phyloP scores from a whole-genome alignment of 1,140 invertebrate genomes.

The Lordiphosa mommai region DNA sequence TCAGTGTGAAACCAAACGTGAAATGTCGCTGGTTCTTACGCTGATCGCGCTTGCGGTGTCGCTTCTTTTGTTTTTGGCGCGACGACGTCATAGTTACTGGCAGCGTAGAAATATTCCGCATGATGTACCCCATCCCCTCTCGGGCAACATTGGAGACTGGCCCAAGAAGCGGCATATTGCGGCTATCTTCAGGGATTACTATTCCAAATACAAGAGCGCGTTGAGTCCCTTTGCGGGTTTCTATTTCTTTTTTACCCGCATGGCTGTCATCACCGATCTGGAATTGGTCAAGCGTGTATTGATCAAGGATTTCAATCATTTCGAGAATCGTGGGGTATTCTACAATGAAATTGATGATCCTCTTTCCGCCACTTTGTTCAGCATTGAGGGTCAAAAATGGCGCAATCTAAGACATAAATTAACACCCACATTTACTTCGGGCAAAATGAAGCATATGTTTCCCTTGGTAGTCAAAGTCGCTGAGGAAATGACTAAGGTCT shows the following conservation, averaged over 20 bases:
- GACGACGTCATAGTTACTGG: conserved; percentile 16
- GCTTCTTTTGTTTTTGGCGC: neutral
- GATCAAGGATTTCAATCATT: conserved; percentile 82
- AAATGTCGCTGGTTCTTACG: neutral
- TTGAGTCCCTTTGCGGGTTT: neutral
- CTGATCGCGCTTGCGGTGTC: neutral
- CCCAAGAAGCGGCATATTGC: neutral
- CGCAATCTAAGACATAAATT: conserved; percentile 81
- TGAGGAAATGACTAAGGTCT: conserved; percentile 34
- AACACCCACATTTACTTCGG: conserved; percentile 81
- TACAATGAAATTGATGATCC: conserved; percentile 80
- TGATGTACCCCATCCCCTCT: neutral
- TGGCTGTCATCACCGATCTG: conserved; percentile 1
- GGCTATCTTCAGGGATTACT: neutral
- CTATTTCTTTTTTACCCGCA: neutral
- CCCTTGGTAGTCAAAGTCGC: conserved; percentile 59
- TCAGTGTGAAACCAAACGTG: too few species aligned
- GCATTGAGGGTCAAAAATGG: conserved; percentile 81
- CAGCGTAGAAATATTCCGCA: conserved; percentile 5
- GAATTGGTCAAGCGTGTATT: conserved; percentile 80
- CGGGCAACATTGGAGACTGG: conserved; percentile 7
- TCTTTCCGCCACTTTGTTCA: conserved; percentile 80
- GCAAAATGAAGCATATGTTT: conserved; percentile 82
- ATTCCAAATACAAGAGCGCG: neutral
- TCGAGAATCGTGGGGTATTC: conserved; percentile 80